phyloP scores from a whole-genome alignment of 2,113 vertebrate genomes.

The Amblyopsis rosae region DNA sequence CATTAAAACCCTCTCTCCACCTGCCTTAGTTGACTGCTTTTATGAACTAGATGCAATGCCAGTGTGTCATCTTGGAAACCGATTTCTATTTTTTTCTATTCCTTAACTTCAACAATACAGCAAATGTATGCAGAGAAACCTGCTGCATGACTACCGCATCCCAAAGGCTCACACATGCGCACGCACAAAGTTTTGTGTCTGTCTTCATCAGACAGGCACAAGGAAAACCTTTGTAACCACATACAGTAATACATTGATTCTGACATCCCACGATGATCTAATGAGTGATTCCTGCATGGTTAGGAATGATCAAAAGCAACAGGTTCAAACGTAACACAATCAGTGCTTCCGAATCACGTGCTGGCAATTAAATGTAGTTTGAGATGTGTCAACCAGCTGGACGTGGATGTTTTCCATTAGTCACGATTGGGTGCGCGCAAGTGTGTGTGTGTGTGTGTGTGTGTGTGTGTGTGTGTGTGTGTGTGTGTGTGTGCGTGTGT shows the following conservation, averaged over 20 bases:
- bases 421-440: neutral
- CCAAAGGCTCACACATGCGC: conserved; percentile 5
- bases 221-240: neutral
- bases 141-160: neutral
- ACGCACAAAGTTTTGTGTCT: neutral
- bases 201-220: too few relatives aligned
- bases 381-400: conserved; percentile 13
- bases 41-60: too few relatives aligned
- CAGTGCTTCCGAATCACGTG: neutral
- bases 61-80: too few relatives aligned
- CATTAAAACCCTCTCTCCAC: too few relatives aligned
- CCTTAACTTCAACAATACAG: neutral
- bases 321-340: conserved; percentile 2
- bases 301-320: neutral
- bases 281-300: conserved; percentile 13
- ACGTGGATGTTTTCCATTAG: conserved; percentile 12
- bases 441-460: conserved; percentile 9
- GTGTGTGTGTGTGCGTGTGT: conserved; percentile 9
- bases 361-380: conserved; percentile 4
- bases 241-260: conserved; percentile 1
- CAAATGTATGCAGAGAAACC: neutral
- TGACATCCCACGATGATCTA: conserved; percentile 27
- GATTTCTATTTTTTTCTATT: too few relatives aligned
- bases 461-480: conserved; percentile 9
- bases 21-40: too few relatives aligned